phyloP scores from a whole-genome alignment of 2,888 invertebrate genomes.

The Monoplex corrugatus region DNA sequence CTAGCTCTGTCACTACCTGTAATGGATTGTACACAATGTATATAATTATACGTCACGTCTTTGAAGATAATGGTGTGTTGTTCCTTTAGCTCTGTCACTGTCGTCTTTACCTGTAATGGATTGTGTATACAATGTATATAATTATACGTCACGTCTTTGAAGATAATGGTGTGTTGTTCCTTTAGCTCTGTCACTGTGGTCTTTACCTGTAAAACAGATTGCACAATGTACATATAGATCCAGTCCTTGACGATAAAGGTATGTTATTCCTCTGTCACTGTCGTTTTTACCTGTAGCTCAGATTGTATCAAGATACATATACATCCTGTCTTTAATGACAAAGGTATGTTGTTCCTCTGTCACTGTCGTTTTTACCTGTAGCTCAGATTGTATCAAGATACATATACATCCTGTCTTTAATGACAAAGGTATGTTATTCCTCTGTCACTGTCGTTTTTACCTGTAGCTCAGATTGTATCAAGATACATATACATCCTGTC shows the following conservation, averaged over 20 bases:
- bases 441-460: too few relatives aligned
- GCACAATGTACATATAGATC: too few relatives aligned
- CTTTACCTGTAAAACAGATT: constrained; percentile 71
- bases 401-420: too few relatives aligned
- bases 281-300: constrained; percentile 71
- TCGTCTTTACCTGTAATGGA: constrained; percentile 71
- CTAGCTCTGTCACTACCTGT: constrained; percentile 74
- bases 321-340: constrained; percentile 72
- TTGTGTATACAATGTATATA: too few relatives aligned
- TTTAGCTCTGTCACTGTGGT: constrained; percentile 76
- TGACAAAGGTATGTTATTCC: too few relatives aligned
- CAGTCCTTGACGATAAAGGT: constrained; percentile 74
- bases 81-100: constrained; percentile 77
- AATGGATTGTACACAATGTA: too few relatives aligned
- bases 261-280: constrained; percentile 76
- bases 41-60: too few relatives aligned
- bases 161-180: constrained; percentile 76
- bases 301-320: too few relatives aligned
- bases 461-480: too few relatives aligned
- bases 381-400: too few relatives aligned
- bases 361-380: constrained; percentile 71
- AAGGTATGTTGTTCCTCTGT: constrained; percentile 77
- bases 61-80: constrained; percentile 74
- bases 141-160: constrained; percentile 72
- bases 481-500: too few relatives aligned